phyloP scores from a whole-genome alignment of 2,113 vertebrate genomes.

The Cariama cristata region DNA sequence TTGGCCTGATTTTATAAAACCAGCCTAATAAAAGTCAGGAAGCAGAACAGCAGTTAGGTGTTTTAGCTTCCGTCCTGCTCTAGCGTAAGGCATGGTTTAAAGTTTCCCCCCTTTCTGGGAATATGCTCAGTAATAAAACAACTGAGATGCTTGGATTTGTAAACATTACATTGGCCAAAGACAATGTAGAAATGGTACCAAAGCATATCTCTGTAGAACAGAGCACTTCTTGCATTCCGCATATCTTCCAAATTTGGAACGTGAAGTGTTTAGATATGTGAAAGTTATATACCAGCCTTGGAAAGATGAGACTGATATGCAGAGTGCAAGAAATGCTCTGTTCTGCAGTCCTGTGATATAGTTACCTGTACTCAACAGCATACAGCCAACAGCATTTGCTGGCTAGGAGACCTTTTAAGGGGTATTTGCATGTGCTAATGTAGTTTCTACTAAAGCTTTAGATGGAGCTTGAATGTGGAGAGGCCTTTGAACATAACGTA shows the following conservation, averaged over 20 bases:
- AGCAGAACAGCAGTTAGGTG: background rate
- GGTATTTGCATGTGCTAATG: background rate
- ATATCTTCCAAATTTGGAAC: background rate
- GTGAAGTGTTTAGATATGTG: background rate
- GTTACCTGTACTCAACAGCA: accelerated
- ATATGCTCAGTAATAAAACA: background rate
- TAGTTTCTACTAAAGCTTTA: background rate
- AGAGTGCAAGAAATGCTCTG: background rate
- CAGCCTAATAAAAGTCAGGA: background rate
- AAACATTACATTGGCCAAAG: background rate
- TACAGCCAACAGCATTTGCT: background rate
- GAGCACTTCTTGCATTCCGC: no score
- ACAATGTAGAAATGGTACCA: background rate
- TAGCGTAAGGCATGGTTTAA: background rate
- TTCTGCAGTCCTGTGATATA: background rate
- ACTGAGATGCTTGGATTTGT: background rate
- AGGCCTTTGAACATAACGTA: background rate
- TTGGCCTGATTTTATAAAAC: background rate
- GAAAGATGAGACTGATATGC: background rate
- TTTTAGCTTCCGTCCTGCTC: background rate
- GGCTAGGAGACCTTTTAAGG: background rate
- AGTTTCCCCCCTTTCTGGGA: background rate
- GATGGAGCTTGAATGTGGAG: background rate
- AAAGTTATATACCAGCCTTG: background rate
- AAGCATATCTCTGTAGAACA: background rate